Percentiles rank a stretch among this genome's conserved stretches.
phyloP scores from a whole-genome alignment of 2,113 vertebrate genomes.

The Drymodes brunneopygia region DNA sequence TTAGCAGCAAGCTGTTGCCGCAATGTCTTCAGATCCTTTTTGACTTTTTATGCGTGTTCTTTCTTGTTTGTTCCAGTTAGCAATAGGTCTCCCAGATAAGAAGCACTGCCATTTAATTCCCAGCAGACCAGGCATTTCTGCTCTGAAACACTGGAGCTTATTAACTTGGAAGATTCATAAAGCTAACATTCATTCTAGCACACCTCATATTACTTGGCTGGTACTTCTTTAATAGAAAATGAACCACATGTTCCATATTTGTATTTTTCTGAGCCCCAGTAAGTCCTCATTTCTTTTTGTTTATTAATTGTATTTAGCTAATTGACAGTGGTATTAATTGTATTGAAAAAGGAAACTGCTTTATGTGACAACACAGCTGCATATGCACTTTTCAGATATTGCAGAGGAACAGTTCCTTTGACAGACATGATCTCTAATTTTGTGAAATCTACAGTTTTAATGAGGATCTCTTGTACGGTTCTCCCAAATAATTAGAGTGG shows the following conservation, averaged over 20 bases:
- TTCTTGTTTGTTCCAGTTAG: background rate
- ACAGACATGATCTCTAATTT: background rate
- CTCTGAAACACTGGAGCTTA: background rate
- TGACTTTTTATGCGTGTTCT: background rate
- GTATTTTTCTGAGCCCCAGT: background rate
- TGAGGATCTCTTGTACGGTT: background rate
- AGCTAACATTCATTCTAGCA: background rate
- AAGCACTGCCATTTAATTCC: background rate
- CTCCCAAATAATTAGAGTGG: background rate
- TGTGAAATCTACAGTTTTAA: background rate
- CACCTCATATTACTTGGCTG: background rate
- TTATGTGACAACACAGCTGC: background rate
- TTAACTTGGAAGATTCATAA: background rate
- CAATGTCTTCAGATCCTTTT: background rate
- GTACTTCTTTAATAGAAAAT: background rate
- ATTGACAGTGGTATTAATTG: background rate
- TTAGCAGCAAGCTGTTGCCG: background rate
- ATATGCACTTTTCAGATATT: background rate
- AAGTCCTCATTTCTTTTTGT: background rate
- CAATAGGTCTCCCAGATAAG: background rate
- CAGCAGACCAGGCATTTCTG: background rate
- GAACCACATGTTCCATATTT: fast-evolving
- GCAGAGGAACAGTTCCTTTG: background rate
- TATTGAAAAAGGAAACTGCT: background rate
- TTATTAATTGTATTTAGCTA: background rate